A percentile compares a stretch with the other conserved stretches of the same genome.
phyloP scores from a whole-genome alignment of 1,140 invertebrate genomes.

The Pemphigus obesinymphae region DNA sequence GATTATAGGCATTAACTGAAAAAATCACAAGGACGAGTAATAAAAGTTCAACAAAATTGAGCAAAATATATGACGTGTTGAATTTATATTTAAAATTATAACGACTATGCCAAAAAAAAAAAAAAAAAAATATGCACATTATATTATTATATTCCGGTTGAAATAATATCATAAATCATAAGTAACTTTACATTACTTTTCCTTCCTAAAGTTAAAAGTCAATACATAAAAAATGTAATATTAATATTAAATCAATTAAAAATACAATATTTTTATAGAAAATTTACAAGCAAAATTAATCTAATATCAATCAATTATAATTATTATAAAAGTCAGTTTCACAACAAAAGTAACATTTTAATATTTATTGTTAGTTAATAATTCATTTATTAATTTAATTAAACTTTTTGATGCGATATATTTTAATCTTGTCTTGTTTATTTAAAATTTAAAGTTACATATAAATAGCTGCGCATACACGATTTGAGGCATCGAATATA shows the following conservation, averaged over 20 bases:
- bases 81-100: conserved; percentile 15
- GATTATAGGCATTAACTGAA: background rate
- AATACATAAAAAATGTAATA: too few relatives aligned
- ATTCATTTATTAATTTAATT: too few relatives aligned
- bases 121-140: too few relatives aligned
- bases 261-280: background rate
- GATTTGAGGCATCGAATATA: too few relatives aligned
- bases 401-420: too few relatives aligned
- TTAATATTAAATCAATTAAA: background rate
- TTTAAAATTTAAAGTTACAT: too few relatives aligned
- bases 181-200: background rate
- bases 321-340: too few relatives aligned
- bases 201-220: background rate
- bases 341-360: too few relatives aligned
- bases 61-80: background rate
- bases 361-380: too few relatives aligned
- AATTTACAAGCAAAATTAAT: background rate
- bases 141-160: background rate
- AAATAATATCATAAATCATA: background rate
- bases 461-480: too few relatives aligned
- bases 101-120: background rate
- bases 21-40: background rate
- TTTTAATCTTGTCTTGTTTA: too few relatives aligned
- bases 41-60: background rate
- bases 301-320: too few relatives aligned